A percentile compares a stretch with the other conserved stretches of the same genome.
Conservation (phyloP, 2,113 vertebrate species). For the Potamarius usumacintae region DNA sequence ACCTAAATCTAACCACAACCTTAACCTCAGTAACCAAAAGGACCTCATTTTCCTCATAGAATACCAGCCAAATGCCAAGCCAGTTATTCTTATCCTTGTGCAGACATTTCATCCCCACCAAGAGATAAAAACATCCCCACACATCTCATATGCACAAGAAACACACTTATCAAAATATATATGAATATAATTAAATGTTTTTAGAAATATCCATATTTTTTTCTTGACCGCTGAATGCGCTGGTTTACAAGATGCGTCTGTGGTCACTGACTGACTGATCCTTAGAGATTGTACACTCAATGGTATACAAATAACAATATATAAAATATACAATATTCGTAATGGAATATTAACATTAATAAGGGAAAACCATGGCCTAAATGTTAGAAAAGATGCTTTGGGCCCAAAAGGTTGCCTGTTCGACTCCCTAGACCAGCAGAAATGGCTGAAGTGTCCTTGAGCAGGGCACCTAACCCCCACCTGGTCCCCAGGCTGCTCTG, state of each 20-base stretch:
- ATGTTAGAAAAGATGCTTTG: too few relatives aligned
- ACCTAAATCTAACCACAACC: background rate
- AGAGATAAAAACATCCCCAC: background rate
- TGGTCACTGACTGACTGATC: background rate
- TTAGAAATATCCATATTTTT: background rate
- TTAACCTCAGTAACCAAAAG: background rate
- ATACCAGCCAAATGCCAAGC: background rate
- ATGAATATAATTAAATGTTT: background rate
- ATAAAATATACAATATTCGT: too few relatives aligned
- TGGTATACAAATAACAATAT: background rate
- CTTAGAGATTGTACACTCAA: background rate
- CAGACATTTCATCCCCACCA: background rate
- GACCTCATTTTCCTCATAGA: background rate
- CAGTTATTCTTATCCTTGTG: background rate
- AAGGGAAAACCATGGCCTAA: too few relatives aligned
- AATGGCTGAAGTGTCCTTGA: too few relatives aligned
- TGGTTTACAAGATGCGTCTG: background rate
- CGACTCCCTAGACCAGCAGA: too few relatives aligned
- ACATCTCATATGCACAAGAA: background rate
- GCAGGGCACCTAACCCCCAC: too few relatives aligned
- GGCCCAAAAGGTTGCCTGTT: too few relatives aligned
- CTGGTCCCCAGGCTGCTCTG: too few relatives aligned
- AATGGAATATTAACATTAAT: too few relatives aligned
- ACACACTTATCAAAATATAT: background rate
- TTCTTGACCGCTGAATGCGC: background rate